Conservation (phyloP, 2,888 invertebrate species). For the Chrysodeixis includens region DNA sequence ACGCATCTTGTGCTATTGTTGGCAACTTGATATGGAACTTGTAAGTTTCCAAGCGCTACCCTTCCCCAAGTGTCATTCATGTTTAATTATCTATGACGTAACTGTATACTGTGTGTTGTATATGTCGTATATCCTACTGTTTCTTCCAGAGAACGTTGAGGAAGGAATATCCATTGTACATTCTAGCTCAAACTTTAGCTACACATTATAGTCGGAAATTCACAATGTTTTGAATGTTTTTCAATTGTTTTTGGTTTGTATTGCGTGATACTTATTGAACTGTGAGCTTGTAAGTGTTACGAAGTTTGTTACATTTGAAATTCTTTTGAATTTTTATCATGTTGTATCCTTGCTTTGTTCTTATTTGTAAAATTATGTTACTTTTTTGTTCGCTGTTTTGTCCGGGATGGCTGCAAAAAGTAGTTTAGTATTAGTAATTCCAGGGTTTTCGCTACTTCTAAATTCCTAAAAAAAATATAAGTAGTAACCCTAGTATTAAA, state of each 20-base stretch:
- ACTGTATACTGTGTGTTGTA: slow-evolving; percentile 33
- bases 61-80: slow-evolving; percentile 47
- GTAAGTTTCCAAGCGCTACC: slow-evolving; percentile 44
- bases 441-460: too few species aligned
- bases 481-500: too few species aligned
- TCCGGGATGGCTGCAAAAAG: too few species aligned
- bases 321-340: slow-evolving; percentile 36
- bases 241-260: slow-evolving; percentile 15
- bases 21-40: slow-evolving; percentile 48
- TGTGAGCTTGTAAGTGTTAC: slow-evolving; percentile 25
- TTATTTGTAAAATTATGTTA: slow-evolving; percentile 39
- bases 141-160: slow-evolving; percentile 16
- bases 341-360: slow-evolving; percentile 43
- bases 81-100: slow-evolving; percentile 53
- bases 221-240: slow-evolving; percentile 11
- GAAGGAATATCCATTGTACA: slow-evolving; percentile 28
- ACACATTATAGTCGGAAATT: slow-evolving; percentile 5
- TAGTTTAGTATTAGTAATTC: too few species aligned
- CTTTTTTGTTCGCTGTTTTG: slow-evolving; percentile 9
- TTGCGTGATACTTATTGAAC: slow-evolving; percentile 20
- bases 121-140: slow-evolving; percentile 34
- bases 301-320: slow-evolving; percentile 29
- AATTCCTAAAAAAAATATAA: too few species aligned
- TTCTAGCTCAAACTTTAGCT: slow-evolving; percentile 32
- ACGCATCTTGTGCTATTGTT: slow-evolving; percentile 52